Base-by-base conservation (phyloP, 2,113 vertebrate genomes). In the Gobio gobio region DNA sequence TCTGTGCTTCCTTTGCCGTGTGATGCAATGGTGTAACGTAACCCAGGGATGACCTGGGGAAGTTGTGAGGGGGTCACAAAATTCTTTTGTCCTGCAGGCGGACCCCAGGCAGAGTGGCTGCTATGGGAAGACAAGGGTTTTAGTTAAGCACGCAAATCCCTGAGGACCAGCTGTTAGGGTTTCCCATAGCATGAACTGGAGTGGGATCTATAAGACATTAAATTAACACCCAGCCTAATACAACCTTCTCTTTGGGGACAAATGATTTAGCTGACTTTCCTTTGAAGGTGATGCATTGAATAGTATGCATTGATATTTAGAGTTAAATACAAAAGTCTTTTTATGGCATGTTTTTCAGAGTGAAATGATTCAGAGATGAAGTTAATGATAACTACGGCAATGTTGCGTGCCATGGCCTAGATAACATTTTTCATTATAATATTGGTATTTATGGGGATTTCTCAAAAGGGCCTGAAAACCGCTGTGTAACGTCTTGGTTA, bases 91-190 rank as follows among this genome's bases (percentile, higher is more conserved):
- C 86, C 85, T 80, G 29, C 78, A 29, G 72, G n/a, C 36, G 33
- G 78, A 74, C 86, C 82, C 64, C 78, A 74, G 85, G 78, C 16
- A 10, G 89, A 91, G 84, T 77, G 76, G 33, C 76, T 88, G 80
- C 66, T 85, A 88, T 89, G 82, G 40, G 61, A 93, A 89, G 90
- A 93, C 91, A 92, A 87, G 83, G n/a, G 80, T 86, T 85, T 78
- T 82, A 83, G 84, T 90, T 88, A 83, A 92, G 83, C 51, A 80
- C 12, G 7, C 24, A 63, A 83, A 72, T 77, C 83, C 86, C 61
- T 56, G 20, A 79, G 33, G 88, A 86, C 89, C 83, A 91, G 66
- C 66, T 51, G 56, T 84, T 47, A 72, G 0, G 81, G 88, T 91
- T 90, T 91, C 85, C 90, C 87, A 87, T 64, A 78, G 88, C 83